Evolutionary conservation across 2,888 invertebrate species (phyloP), one percentile per base, ranked within the genome.

Genomic region (Ellobium chinense): DNA sequence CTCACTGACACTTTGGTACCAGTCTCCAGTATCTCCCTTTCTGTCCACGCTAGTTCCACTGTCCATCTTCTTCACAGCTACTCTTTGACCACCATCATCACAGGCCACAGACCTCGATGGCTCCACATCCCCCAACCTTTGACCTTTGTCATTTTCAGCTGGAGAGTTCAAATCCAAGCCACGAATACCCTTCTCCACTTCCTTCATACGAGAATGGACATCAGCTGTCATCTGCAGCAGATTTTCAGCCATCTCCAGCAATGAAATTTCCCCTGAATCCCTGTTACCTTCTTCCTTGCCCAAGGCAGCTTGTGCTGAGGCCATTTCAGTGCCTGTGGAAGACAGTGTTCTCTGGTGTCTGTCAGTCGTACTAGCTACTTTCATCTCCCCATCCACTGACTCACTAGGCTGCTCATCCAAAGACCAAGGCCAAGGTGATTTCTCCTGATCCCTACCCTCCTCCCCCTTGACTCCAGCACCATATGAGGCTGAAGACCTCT

Each of bases 231-330:
- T 86, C 77, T 88, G 86, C 58, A 89, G 69, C 62, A 89, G 68
- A 76, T 87, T 87, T 73, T 89, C 88, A 27, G 89, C 86, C 87
- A 89, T 87, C 83, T 89, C 86, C 72, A 87, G 73, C 60, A 88
- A 83, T 2, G 87, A 86, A 24, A 84, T 83, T n/a, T 83, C 82
- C 29, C 72, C 68, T 18, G 21, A 37, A 74, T 46, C 46, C 24
- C 39, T 36, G 24, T 31, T 46, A 24, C 2, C 14, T 14, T 36
- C 34, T 39, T 2, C 29, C 46, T 68, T 3, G 27, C 29, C 24
- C 14, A 37, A 1, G 24, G 24, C 14, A 7, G 7, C 24, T 27
- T 39, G 31, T 29, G 29, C 7, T 31, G 63, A 34, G 2, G 12
- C 24, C 27, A 39, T 63, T 31, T 73, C 39, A 36, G 14, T 5